Base-by-base conservation (phyloP, 2,797 vertebrate species). In the Coregonus sp. region DNA sequence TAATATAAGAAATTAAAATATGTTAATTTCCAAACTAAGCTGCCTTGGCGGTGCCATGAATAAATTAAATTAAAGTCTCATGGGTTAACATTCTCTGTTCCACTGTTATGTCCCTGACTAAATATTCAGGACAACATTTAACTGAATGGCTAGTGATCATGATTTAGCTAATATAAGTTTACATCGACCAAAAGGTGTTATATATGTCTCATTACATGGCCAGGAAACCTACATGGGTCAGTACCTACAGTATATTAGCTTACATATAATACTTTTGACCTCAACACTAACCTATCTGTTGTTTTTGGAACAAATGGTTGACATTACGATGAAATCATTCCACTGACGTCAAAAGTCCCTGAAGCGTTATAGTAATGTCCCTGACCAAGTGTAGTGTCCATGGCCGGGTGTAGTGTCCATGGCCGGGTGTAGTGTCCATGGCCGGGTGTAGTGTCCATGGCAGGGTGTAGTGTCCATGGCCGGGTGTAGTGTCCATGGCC, bases 1-100 rank as follows among this genome's bases (percentile, higher is more conserved):
- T 73, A 80, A 73, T 76, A 80, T 25, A 51, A 59, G 12, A 74
- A 66, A 66, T 74, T 65, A 66, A 66, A 51, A 74, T 20, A 65
- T 74, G 59, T 59, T 50, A 65, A 65, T 74, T 74, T 74, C 35
- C 73, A 74, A 40, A 6, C 12, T 18, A 65, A 63, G 56, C 35
- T 29, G n/a, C 73, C 9, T n/a, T 59, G 31, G 59, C 5, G n/a
- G 71, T 40, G 56, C 15, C 61, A 66, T 74, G 73, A 61, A 66
- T 74, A 47, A 66, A 31, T 74, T 66, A 25, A 66, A 66, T 47
- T 18, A 31, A 11, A n/a, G 20, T 66, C 40, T 66, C 20, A 4
- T 5, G 61, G 73, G 37, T 63, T 63, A 37, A 11, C 29, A 20
- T n/a, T 37, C 29, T 15, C 29, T n/a, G 33, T 59, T 73, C 16